These are phyloP conservation scores for Hoplodrina ambigua DNA, from an alignment of 2,888 invertebrate species.

Conservation along the genomic window DNA sequence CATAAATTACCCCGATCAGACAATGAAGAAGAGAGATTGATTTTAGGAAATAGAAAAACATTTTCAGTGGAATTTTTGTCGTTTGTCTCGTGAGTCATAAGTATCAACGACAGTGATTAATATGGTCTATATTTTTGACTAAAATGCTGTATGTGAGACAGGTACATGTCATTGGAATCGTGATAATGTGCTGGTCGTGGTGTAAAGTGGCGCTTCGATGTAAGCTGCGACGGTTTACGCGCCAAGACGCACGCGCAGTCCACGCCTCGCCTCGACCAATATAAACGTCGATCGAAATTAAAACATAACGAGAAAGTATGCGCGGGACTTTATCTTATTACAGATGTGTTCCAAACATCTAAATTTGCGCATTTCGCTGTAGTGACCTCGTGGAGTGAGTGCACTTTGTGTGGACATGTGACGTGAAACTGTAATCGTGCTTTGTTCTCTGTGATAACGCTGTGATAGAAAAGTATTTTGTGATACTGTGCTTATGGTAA, in stretches of 20 bases:
- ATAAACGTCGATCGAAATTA: constrained; percentile 85
- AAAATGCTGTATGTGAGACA: constrained; percentile 62
- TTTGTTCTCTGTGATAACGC: constrained; percentile 45
- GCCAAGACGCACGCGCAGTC: constrained; percentile 83
- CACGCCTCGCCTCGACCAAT: constrained; percentile 81
- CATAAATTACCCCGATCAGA: constrained; percentile 27
- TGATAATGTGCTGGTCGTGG: constrained; percentile 66
- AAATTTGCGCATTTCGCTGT: constrained; percentile 54
- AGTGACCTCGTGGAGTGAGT: constrained; percentile 56
- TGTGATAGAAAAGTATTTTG: constrained; percentile 60
- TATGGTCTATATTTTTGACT: constrained; percentile 60
- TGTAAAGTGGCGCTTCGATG: constrained; percentile 49
- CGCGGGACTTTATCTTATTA: constrained; percentile 67
- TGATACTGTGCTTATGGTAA: constrained; percentile 55
- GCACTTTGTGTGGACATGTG: constrained; percentile 57
- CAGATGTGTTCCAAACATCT: constrained; percentile 51
- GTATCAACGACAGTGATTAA: constrained; percentile 62
- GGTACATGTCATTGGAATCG: constrained; percentile 75
- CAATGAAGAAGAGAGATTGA: constrained; percentile 48
- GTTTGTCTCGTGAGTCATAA: constrained; percentile 57
- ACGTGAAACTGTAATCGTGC: constrained; percentile 56
- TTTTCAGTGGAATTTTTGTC: constrained; percentile 50
- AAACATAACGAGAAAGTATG: constrained; percentile 80
- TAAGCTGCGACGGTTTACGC: constrained; percentile 71
- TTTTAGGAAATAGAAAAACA: constrained; percentile 46